Conservation (phyloP, 2,113 vertebrate genomes). For the Silurus meridionalis region DNA sequence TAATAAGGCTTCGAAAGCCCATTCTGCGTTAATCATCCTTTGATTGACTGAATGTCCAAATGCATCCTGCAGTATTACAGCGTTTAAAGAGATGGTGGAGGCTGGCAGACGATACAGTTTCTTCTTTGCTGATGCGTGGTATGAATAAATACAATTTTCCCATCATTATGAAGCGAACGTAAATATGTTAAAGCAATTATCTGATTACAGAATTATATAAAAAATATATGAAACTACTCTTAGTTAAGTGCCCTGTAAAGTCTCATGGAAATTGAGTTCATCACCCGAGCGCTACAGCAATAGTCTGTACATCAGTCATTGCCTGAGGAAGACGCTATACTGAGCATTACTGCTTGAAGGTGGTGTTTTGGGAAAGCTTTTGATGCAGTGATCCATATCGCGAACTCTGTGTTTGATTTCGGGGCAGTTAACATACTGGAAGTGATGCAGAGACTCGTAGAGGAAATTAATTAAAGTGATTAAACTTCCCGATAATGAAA, state of each 20-base stretch:
- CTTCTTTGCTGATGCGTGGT: neutral
- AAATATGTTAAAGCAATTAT: neutral
- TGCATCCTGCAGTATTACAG: too few relatives aligned
- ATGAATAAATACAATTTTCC: neutral
- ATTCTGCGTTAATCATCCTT: neutral
- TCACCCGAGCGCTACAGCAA: neutral
- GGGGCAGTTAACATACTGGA: neutral
- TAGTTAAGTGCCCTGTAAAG: neutral
- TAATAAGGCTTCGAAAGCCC: neutral
- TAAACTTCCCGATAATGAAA: constrained; percentile 18
- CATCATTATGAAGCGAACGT: neutral
- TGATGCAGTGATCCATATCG: constrained; percentile 3
- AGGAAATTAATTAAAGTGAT: constrained; percentile 32
- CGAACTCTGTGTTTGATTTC: neutral
- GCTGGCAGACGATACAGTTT: neutral
- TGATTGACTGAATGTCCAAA: neutral
- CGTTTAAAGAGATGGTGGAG: neutral
- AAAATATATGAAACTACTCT: neutral
- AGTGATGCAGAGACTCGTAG: neutral
- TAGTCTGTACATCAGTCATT: neutral
- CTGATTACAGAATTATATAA: neutral
- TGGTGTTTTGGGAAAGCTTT: neutral
- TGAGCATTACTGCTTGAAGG: neutral
- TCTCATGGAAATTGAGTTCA: neutral
- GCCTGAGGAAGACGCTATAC: neutral